phyloP scores from a whole-genome alignment of 2,113 vertebrate genomes.

The Mormyrus iriodes region DNA sequence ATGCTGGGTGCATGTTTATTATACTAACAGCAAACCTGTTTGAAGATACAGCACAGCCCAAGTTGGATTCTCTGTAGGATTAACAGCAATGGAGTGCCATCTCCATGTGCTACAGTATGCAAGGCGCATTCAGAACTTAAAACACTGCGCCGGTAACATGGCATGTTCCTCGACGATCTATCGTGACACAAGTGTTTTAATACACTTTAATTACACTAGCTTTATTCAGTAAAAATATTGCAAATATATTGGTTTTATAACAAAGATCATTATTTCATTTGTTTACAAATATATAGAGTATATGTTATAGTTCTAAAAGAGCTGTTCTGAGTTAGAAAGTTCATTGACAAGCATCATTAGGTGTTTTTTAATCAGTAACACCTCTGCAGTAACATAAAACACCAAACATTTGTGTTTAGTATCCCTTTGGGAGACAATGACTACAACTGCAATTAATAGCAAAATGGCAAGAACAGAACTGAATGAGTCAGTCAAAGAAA shows the following conservation, averaged over 20 bases:
- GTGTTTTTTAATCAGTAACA: neutral
- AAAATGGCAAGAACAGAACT: neutral
- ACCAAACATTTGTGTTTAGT: neutral
- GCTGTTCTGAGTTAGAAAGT: neutral
- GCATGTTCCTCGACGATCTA: neutral
- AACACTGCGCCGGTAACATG: neutral
- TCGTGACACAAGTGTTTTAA: neutral
- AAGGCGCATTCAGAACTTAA: neutral
- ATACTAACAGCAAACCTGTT: neutral
- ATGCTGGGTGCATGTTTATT: neutral
- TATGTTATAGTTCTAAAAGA: neutral
- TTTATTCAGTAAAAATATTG: neutral
- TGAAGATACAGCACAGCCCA: neutral
- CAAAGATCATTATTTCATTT: neutral
- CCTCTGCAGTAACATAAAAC: neutral
- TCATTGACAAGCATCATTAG: neutral
- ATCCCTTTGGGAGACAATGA: neutral
- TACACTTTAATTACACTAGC: neutral
- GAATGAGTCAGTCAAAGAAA: neutral
- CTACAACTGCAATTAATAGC: neutral
- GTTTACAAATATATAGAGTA: neutral
- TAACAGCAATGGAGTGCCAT: neutral
- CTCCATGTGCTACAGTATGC: neutral
- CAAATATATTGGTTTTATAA: neutral
- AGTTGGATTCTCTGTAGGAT: neutral